These are phyloP conservation scores for Recurvirostra avosetta DNA, from an alignment of 2,113 vertebrate genomes.

Conservation along the genomic window DNA sequence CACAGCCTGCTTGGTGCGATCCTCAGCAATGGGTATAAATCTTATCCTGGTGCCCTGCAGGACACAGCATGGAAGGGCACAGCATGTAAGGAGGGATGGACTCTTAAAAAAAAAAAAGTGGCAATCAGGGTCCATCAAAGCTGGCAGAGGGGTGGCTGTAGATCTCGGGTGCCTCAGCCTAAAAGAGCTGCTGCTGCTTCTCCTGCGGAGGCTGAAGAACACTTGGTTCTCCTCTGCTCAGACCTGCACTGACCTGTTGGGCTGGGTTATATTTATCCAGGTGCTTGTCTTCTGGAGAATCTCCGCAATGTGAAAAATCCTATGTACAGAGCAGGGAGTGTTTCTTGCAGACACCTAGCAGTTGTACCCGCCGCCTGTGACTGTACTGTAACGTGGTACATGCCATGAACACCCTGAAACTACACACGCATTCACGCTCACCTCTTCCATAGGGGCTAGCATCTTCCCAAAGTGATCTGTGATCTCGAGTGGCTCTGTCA, in stretches of 20 bases:
- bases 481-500: rapidly evolving
- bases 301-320: slow-evolving; percentile 25
- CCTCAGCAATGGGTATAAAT: neutral
- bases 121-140: neutral
- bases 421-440: rapidly evolving
- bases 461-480: neutral
- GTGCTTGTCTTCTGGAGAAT: slow-evolving; percentile 23
- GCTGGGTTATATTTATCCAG: slow-evolving; percentile 22
- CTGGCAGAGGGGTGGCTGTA: neutral
- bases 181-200: neutral
- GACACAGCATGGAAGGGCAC: neutral
- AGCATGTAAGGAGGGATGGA: too few relatives aligned
- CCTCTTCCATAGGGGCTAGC: neutral
- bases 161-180: neutral
- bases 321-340: neutral
- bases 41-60: neutral
- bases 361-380: neutral
- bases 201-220: neutral
- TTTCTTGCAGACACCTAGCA: neutral
- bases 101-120: neutral
- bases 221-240: neutral
- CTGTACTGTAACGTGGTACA: rapidly evolving
- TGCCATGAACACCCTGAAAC: neutral
- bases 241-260: neutral
- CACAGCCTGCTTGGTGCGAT: neutral